Conservation (phyloP, 2,113 vertebrate genomes). For the Sigmodon hispidus region DNA sequence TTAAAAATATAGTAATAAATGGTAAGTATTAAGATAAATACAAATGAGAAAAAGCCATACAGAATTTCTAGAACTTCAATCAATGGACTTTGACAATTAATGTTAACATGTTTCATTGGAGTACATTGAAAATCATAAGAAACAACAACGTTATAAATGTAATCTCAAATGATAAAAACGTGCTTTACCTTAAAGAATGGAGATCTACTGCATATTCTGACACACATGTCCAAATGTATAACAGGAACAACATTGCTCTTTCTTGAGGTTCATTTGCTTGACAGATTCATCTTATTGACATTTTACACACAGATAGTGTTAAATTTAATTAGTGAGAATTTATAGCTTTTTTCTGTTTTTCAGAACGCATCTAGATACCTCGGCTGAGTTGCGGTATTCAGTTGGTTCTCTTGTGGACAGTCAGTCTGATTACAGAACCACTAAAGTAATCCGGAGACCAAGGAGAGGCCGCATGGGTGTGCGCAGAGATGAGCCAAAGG, state of each 20-base stretch:
- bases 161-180: background rate
- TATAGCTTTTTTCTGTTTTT: slow-evolving; percentile 25
- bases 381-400: slow-evolving; percentile 94
- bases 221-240: no score
- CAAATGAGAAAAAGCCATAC: background rate
- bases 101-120: background rate
- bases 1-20: slow-evolving; percentile 24
- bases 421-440: slow-evolving; percentile 95
- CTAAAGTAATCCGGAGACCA: slow-evolving; percentile 95
- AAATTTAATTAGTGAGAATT: background rate
- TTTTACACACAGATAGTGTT: background rate
- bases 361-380: slow-evolving; percentile 96
- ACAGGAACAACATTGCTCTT: background rate
- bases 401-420: slow-evolving; percentile 95
- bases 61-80: background rate
- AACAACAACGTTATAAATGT: background rate
- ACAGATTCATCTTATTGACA: background rate
- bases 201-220: background rate
- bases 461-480: slow-evolving; percentile 94
- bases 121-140: background rate
- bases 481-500: slow-evolving; percentile 94
- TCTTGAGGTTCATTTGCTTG: background rate
- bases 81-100: background rate
- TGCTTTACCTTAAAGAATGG: background rate
- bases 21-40: background rate